Evolutionary conservation across 2,888 invertebrate species (phyloP), one percentile per base, ranked within the genome.

Genomic region (Ptychoptera contaminata): DNA sequence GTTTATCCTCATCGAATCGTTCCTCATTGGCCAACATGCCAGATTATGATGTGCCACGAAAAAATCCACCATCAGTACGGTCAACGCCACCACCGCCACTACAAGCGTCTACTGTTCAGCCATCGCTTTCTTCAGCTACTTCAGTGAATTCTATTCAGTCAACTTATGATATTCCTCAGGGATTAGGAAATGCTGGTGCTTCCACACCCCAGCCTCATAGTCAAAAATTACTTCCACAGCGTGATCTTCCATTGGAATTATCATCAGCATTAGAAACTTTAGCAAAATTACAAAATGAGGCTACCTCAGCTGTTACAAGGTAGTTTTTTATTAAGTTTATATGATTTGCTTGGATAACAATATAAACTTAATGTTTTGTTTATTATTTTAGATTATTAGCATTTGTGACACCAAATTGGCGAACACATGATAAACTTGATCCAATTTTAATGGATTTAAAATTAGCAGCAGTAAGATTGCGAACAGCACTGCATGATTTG

Each of bases 401-500:
- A 43, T 84, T 83, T 63, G 86, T 83, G 47, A 72, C 74, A 51
- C 82, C 85, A 23, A 77, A 79, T 46, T 92, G 92, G 92, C 74
- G 91, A 55, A 74, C 76, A 48, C 75, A 77, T 49, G 83, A 84
- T 29, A 81, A 82, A 57, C 68, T 93, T 48, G 82, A 87, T 52
- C 73, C 77, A 12, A 78, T 79, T 46, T 67, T 90, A 37, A 77
- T 85, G 68, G 90, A 92, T 59, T 78, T 93, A 37, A 83, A 85
- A 64, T 71, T 86, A 51, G 80, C 86, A 7, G 83, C 83, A 38
- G 74, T 79, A 7, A 71, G 84, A 43, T 69, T 93, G 40, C 73
- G 82, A 51, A 82, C 85, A 4, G 81, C 86, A 1, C 65, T 92
- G 31, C 83, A 86, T 60, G 90, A 92, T 68, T 76, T 92, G 47